Evolutionary conservation across 1,140 invertebrate species (phyloP), one percentile per base, ranked within the genome.

Genomic region (Macrocentrus cingulum): DNA sequence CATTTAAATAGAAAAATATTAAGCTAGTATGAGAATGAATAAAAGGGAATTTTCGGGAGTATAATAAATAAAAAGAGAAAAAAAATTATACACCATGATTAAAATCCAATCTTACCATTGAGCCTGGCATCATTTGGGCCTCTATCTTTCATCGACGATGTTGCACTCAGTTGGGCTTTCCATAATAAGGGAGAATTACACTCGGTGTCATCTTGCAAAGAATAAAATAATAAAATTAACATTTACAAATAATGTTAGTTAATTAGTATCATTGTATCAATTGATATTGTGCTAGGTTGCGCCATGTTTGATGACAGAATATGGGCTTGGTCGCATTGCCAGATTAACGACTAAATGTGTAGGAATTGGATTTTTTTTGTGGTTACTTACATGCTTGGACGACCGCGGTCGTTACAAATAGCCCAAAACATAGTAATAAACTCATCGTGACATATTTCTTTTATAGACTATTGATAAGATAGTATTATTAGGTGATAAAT

Each of bases 161-260:
- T 93, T 22, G 91, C 91, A 69, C 81, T 87, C 25, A 94, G 68
- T 50, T 82, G 83, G 62, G 91, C 86, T 67, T 76, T 82, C 1
- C 88, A 85, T 65, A 93, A 76, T 32, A 94, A 76, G n/a, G 91
- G 87, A 60, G 85, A 83, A 71, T 90, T 91, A 74, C 91, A 94
- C 77, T 91, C 89, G 75, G 89, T 88, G 62, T 87, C 84, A 70
- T 83, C 82, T 75, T 56, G 46, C 69, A 67, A 60, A 46, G 18
- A 32, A 29, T 11, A 2, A 39, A 15, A 48, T 39, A 15, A 46
- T 34, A 22, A 9, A 45, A n/a, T 22, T 16, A 9, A n/a, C n/a
- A n/a, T n/a, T n/a, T n/a, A n/a, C n/a, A n/a, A n/a, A n/a, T n/a
- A n/a, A n/a, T n/a, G n/a, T n/a, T n/a, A n/a, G n/a, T n/a, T n/a